phyloP scores from a whole-genome alignment of 1,140 invertebrate species.

The Atta texana region DNA sequence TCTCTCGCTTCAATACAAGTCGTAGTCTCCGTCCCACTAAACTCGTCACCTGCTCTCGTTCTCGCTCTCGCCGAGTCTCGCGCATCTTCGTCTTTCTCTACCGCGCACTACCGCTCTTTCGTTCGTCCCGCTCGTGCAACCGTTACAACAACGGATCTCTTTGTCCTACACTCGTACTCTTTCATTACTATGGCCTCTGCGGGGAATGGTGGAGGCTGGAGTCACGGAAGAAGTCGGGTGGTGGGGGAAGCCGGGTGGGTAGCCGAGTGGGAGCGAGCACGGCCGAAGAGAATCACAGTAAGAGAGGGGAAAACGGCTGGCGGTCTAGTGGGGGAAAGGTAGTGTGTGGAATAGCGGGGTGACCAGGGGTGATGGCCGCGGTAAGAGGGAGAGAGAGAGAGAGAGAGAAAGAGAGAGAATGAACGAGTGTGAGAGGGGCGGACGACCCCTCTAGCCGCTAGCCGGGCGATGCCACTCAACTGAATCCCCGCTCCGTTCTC shows the following conservation, averaged over 20 bases:
- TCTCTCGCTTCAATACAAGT: background rate
- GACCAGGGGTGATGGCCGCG: background rate
- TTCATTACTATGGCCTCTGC: constrained; percentile 15
- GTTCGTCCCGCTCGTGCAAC: background rate
- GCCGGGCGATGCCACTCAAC: constrained; percentile 81
- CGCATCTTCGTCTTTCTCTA: too few species aligned
- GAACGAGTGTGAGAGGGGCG: background rate
- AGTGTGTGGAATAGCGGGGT: background rate
- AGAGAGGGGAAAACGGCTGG: background rate
- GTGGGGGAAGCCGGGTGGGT: background rate
- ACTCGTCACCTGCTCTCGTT: constrained; percentile 42
- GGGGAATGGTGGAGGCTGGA: background rate
- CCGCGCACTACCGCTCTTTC: background rate
- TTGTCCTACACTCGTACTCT: constrained; percentile 43
- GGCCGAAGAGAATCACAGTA: constrained; percentile 29
- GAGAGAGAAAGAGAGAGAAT: constrained; percentile 7
- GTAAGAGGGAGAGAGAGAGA: constrained; percentile 1
- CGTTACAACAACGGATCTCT: background rate
- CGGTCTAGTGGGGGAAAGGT: background rate
- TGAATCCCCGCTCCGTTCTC: constrained; percentile 79
- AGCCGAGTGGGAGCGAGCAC: constrained; percentile 24
- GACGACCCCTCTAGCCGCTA: constrained; percentile 73
- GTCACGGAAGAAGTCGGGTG: constrained; percentile 31
- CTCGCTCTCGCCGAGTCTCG: background rate
- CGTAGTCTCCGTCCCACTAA: constrained; percentile 20